These are phyloP conservation scores for Hartigia nigra DNA, from an alignment of 2,888 invertebrate genomes.

Conservation along the genomic window DNA sequence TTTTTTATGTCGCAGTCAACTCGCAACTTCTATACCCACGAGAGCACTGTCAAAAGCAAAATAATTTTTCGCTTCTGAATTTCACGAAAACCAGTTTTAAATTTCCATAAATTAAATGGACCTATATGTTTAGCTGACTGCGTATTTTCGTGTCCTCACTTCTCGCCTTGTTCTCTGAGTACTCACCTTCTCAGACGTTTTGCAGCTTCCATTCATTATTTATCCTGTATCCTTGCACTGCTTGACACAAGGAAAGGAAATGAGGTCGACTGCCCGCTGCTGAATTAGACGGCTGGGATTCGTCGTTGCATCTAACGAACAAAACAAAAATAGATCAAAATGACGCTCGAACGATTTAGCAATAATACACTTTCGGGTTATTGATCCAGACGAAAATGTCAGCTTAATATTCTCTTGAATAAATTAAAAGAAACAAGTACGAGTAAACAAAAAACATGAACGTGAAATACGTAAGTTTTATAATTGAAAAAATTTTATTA, in stretches of 20 bases:
- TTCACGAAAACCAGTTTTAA: neutral
- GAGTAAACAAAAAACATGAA: neutral
- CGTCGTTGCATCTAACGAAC: neutral
- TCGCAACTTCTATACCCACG: no score
- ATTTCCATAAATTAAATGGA: neutral
- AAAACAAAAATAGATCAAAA: neutral
- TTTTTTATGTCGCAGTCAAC: no score
- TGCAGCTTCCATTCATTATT: neutral
- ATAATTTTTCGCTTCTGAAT: neutral
- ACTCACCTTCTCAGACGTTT: neutral
- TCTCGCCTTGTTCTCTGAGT: neutral
- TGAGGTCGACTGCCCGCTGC: neutral
- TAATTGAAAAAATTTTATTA: no score
- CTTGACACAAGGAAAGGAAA: neutral
- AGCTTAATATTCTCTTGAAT: neutral
- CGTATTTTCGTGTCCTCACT: neutral
- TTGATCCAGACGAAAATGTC: neutral
- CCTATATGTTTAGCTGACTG: neutral
- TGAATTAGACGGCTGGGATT: neutral
- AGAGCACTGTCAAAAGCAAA: neutral
- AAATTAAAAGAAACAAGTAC: no score
- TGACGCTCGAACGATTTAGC: neutral
- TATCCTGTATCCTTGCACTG: neutral
- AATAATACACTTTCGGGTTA: neutral
- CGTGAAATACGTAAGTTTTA: no score